Evolutionary conservation across 2,888 invertebrate species (phyloP).

Genomic region (Apamea crenata): DNA sequence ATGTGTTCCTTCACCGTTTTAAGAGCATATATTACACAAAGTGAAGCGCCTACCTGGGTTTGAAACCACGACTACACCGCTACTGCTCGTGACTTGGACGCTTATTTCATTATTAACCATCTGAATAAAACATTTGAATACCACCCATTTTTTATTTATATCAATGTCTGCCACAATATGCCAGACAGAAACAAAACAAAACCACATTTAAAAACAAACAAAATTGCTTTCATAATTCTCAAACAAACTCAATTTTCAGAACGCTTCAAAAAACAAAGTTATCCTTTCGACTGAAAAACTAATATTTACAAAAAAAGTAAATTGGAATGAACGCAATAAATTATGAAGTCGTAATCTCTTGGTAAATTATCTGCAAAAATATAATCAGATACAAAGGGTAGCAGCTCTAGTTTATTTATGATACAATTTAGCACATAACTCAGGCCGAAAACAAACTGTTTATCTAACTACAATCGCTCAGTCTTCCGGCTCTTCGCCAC

Average conservation of each 20-base stretch:
- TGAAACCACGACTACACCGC: no score
- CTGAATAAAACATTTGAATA: neutral
- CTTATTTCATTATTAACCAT: neutral
- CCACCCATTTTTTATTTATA: neutral
- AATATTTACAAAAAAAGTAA: conserved; percentile 48
- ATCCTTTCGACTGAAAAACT: conserved; percentile 44
- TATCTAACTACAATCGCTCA: conserved; percentile 72
- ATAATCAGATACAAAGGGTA: conserved; percentile 65
- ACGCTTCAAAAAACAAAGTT: conserved; percentile 31
- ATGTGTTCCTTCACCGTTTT: no score
- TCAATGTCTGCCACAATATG: conserved; percentile 10
- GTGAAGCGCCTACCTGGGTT: no score
- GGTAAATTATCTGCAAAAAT: conserved; percentile 63
- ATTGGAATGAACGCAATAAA: conserved; percentile 56
- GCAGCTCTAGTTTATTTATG: conserved; percentile 65
- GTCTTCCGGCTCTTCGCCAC: conserved; percentile 66
- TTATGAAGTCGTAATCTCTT: conserved; percentile 58
- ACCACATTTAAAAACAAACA: conserved; percentile 13
- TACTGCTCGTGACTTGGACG: neutral
- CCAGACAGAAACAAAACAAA: conserved; percentile 29
- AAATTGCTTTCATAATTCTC: conserved; percentile 27
- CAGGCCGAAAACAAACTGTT: conserved; percentile 73
- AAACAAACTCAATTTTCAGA: conserved; percentile 42
- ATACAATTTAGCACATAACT: conserved; percentile 71
- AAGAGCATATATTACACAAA: no score